A percentile compares a stretch with the other conserved stretches of the same genome.
Conservation (phyloP, 2,113 vertebrate species). For the Ptilonorhynchus violaceus region DNA sequence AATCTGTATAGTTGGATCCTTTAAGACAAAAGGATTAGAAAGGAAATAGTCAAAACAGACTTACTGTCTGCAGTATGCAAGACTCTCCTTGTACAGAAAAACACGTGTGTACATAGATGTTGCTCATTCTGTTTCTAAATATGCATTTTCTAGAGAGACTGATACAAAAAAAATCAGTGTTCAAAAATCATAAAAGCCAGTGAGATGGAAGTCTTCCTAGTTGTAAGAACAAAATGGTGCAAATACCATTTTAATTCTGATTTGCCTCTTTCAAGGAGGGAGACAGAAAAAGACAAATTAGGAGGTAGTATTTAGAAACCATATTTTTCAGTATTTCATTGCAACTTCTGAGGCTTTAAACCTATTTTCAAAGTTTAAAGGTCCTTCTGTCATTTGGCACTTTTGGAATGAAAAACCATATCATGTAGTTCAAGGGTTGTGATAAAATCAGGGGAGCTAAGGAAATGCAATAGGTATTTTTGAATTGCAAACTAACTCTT, state of each 20-base stretch:
- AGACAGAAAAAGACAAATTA: background rate
- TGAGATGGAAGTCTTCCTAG: background rate
- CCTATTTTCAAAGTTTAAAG: background rate
- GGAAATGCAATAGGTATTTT: background rate
- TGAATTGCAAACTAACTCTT: conserved; percentile 45
- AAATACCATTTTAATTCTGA: background rate
- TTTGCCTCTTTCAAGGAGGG: background rate
- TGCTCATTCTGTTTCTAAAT: background rate
- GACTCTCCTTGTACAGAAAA: background rate
- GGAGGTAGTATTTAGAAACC: background rate
- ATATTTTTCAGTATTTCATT: background rate
- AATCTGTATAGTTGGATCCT: background rate
- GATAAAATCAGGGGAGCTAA: background rate
- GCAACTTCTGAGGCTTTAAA: background rate
- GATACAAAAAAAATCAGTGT: background rate
- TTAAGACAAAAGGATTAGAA: conserved; percentile 33
- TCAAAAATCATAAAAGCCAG: background rate
- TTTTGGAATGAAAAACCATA: background rate
- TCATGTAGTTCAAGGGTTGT: background rate
- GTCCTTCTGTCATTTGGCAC: background rate
- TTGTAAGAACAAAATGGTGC: background rate
- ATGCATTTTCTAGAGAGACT: background rate
- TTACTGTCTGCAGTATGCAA: no score
- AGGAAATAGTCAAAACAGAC: background rate
- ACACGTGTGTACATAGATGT: background rate